Evolutionary conservation across 1,140 invertebrate genomes (phyloP), one percentile per base, ranked within the genome.

Genomic region (Radopholus similis): DNA sequence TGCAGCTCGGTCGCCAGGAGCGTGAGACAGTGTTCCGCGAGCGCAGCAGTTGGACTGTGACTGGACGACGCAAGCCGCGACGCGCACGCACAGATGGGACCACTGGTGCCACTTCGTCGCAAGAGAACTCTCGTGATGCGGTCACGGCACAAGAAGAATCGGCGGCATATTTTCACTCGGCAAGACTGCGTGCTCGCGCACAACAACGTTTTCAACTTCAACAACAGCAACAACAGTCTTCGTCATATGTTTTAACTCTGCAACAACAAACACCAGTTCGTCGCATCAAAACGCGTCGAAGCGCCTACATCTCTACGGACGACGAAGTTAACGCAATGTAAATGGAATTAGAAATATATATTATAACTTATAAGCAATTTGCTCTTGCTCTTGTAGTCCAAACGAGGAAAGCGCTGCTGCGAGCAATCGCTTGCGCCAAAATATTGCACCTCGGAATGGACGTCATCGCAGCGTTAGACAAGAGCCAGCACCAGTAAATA

Each of bases 21-120:
- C 62, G 34, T 13, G 49, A 64, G 21, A 64, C 62, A 26, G 62
- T 64, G 28, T 64, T 64, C 42, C 35, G 62, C 13, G 54, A 64
- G 32, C 37, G 35, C 21, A 38, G 51, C 23, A 49, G 62, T 35
- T 54, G 62, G 35, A 54, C 23, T n/a, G 62, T 54, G n/a, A 54
- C 37, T 11, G 42, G 32, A 5, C 23, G 30, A 8, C 62, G 23
- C 47, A 38, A 59, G 26, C 62, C 21, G 51, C 44, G 26, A 51
- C 47, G 23, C 30, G 23, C 47, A 15, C 47, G 47, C 56, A 23
- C 18, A 15, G 1, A 42, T 58, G 23, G 18, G 18, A 21, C 8
- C 23, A 51, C 18, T 28, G 15, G 4, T 28, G 47, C 8, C 47
- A 49, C 44, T 15, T 32, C 62, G 4, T 49, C 62, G 11, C 34